A percentile compares a stretch with the other conserved stretches of the same genome.
These are phyloP conservation scores for Drosophila kurseongensis DNA, from an alignment of 1,140 invertebrate species.

Conservation along the genomic window DNA sequence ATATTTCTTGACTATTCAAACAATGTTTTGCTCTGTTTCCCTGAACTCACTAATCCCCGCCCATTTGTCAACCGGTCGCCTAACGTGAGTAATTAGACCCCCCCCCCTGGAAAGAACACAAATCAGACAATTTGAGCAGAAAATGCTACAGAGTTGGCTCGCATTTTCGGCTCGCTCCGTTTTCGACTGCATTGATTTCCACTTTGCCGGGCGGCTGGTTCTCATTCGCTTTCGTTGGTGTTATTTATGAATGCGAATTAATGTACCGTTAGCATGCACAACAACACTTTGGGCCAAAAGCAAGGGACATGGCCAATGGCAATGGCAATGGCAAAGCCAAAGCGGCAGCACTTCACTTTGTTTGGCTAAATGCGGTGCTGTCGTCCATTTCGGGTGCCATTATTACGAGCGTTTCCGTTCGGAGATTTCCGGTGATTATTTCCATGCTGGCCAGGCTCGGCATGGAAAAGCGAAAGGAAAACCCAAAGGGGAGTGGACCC, in stretches of 20 bases:
- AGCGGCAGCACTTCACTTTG: slow-evolving; percentile 53
- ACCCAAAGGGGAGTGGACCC: slow-evolving; percentile 24
- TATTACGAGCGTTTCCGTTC: slow-evolving; percentile 76
- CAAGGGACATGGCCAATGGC: slow-evolving; percentile 26
- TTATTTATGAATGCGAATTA: slow-evolving; percentile 79
- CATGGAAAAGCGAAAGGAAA: slow-evolving; percentile 19
- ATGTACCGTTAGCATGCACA: slow-evolving; percentile 77
- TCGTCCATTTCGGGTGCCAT: slow-evolving; percentile 72
- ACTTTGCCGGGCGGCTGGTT: slow-evolving; percentile 40
- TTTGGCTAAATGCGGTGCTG: slow-evolving; percentile 72
- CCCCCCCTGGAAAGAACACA: neutral
- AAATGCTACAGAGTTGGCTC: slow-evolving; percentile 1
- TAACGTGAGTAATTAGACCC: slow-evolving; percentile 34
- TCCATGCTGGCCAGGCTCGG: slow-evolving; percentile 39
- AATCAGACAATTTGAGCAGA: slow-evolving; percentile 17
- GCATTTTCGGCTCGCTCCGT: neutral
- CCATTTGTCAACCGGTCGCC: slow-evolving; percentile 23
- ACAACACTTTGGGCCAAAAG: slow-evolving; percentile 52
- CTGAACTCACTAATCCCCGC: neutral
- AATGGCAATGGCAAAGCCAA: slow-evolving; percentile 14
- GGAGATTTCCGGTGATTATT: slow-evolving; percentile 81
- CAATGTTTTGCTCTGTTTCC: neutral
- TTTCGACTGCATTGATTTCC: slow-evolving; percentile 69
- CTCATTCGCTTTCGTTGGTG: slow-evolving; percentile 13
- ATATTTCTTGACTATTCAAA: no score